These are phyloP conservation scores for Triops cancriformis DNA, from an alignment of 1,140 invertebrate species.

Conservation along the genomic window DNA sequence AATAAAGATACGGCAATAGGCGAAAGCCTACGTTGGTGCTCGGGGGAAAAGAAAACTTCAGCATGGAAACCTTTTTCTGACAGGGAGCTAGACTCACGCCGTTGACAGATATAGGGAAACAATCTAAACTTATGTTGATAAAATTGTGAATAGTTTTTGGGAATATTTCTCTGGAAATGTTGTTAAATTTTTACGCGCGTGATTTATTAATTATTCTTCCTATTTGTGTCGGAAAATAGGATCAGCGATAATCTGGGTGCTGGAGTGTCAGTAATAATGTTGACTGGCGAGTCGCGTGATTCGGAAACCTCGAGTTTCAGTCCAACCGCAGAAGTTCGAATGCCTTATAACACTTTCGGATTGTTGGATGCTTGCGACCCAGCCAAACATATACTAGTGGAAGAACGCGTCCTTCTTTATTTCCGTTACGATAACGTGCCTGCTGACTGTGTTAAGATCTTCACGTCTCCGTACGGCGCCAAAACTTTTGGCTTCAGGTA, in stretches of 20 bases:
- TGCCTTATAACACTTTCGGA: conserved; percentile 92
- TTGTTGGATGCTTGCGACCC: conserved; percentile 93
- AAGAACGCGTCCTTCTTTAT: conserved; percentile 85
- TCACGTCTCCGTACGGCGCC: conserved; percentile 68
- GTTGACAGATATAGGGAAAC: no score
- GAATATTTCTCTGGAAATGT: no score
- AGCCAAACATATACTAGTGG: conserved; percentile 77
- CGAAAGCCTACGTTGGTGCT: no score
- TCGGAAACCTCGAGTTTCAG: conserved; percentile 75
- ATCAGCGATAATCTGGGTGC: conserved; percentile 77
- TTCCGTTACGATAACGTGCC: conserved; percentile 96
- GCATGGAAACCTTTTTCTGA: no score
- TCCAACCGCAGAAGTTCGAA: conserved; percentile 63
- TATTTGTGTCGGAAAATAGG: conserved; percentile 43
- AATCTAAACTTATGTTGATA: no score
- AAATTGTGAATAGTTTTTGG: no score
- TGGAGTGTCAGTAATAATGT: conserved; percentile 75
- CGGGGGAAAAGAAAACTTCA: no score
- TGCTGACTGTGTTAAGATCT: conserved; percentile 96
- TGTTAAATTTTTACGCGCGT: not conserved
- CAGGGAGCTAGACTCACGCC: no score
- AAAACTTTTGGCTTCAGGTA: conserved; percentile 78
- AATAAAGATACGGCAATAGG: no score
- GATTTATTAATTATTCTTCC: not conserved
- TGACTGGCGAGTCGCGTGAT: conserved; percentile 87